Conservation (phyloP, 2,797 vertebrate species). For the Lepus oiostolus region DNA sequence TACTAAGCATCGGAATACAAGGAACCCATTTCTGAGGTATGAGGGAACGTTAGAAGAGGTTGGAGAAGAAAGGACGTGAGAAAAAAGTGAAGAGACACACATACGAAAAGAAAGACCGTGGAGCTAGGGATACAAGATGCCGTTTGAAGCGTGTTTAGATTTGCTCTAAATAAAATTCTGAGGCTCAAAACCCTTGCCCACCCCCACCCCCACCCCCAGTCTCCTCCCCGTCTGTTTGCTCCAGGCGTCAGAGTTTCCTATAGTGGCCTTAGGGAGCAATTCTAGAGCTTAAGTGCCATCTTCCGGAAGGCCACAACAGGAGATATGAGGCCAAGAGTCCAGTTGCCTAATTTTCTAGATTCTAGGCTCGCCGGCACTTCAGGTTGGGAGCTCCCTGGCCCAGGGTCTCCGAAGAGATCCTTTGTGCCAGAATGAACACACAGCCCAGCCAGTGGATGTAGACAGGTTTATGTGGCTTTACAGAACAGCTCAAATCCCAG, state of each 20-base stretch:
- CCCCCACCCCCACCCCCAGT: neutral
- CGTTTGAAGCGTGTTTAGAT: slow-evolving; percentile 46
- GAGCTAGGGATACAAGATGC: slow-evolving; percentile 60
- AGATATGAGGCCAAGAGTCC: neutral
- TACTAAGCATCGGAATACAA: slow-evolving; percentile 67
- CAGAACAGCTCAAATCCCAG: slow-evolving; percentile 47
- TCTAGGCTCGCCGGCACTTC: slow-evolving; percentile 23
- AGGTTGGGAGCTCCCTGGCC: slow-evolving; percentile 2
- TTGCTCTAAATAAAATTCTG: slow-evolving; percentile 33
- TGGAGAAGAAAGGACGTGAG: slow-evolving; percentile 55
- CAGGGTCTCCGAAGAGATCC: slow-evolving; percentile 50
- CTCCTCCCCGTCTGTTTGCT: slow-evolving; percentile 14
- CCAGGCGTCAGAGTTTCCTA: slow-evolving; percentile 23
- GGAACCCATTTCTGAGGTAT: slow-evolving; percentile 39
- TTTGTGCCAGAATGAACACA: slow-evolving; percentile 71
- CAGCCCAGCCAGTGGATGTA: slow-evolving; percentile 60
- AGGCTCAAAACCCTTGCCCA: slow-evolving; percentile 6
- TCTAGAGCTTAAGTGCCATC: neutral
- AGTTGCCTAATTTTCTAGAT: slow-evolving; percentile 49
- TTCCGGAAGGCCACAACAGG: neutral
- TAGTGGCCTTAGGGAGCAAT: neutral
- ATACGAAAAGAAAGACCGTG: slow-evolving; percentile 14
- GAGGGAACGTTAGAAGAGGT: slow-evolving; percentile 49
- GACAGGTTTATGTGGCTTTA: slow-evolving; percentile 71
- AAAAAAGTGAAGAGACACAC: slow-evolving; percentile 50